Evolutionary conservation across 2,888 invertebrate genomes (phyloP).

Genomic region (Aporophyla nigra): DNA sequence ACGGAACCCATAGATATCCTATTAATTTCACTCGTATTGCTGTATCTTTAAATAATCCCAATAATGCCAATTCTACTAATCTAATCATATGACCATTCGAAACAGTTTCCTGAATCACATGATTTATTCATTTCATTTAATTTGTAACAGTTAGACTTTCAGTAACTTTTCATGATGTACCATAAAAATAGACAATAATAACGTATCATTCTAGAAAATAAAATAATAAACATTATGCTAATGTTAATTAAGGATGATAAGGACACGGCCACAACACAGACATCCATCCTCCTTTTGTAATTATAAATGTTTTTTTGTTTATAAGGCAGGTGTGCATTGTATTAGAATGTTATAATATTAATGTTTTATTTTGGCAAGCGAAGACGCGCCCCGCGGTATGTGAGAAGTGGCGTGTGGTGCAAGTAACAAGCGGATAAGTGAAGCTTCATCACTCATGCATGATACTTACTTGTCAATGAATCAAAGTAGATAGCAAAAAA

Average conservation of each 20-base stretch:
- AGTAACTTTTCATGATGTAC: neutral
- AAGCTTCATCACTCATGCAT: neutral
- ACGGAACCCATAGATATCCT: too few relatives aligned
- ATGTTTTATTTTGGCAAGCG: conserved; percentile 90
- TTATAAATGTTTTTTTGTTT: conserved; percentile 71
- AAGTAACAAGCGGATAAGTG: conserved; percentile 51
- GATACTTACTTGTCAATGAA: too few relatives aligned
- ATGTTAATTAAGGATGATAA: conserved; percentile 59
- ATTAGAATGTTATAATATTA: conserved; percentile 86
- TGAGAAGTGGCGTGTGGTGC: conserved; percentile 43
- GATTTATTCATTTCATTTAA: neutral
- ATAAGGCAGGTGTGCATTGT: conserved; percentile 80
- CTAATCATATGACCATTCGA: too few relatives aligned
- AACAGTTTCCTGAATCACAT: too few relatives aligned
- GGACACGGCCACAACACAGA: conserved; percentile 49
- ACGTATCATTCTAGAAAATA: neutral
- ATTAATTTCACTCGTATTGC: too few relatives aligned
- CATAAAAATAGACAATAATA: neutral
- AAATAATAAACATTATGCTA: conserved; percentile 50
- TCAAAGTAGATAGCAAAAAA: too few relatives aligned
- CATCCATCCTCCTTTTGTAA: conserved; percentile 68
- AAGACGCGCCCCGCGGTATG: conserved; percentile 76
- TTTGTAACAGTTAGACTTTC: neutral
- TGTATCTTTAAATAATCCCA: too few relatives aligned
- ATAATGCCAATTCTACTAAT: too few relatives aligned